These are phyloP conservation scores for Bufo gargarizans DNA, from an alignment of 2,113 vertebrate species.

Conservation along the genomic window DNA sequence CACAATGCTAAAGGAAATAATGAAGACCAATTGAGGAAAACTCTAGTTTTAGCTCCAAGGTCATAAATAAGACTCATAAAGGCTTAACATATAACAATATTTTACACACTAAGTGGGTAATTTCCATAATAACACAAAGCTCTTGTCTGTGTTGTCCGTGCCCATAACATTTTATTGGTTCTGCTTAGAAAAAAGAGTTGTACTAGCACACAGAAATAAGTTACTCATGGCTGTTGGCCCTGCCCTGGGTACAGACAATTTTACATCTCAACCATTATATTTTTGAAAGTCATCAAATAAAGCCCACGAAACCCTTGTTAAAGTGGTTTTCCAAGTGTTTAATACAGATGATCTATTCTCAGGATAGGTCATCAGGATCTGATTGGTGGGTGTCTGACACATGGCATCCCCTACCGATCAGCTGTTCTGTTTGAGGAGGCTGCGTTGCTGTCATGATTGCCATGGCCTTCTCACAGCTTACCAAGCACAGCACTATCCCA, in stretches of 20 bases:
- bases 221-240: background rate
- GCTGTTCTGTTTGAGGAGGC: too few relatives aligned
- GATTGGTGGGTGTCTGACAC: too few relatives aligned
- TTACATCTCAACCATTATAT: background rate
- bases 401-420: too few relatives aligned
- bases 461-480: too few relatives aligned
- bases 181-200: background rate
- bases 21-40: slow-evolving; percentile 18
- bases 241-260: background rate
- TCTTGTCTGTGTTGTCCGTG: background rate
- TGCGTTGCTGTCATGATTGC: too few relatives aligned
- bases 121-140: slow-evolving; percentile 3
- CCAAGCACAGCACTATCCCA: too few relatives aligned
- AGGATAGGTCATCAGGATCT: too few relatives aligned
- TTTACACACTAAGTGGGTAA: slow-evolving; percentile 9
- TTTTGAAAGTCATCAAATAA: background rate
- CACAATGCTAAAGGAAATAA: slow-evolving; percentile 12
- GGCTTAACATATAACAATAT: slow-evolving; percentile 13
- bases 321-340: too few relatives aligned
- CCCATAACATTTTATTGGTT: slow-evolving; percentile 7
- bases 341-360: too few relatives aligned
- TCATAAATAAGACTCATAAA: slow-evolving; percentile 24
- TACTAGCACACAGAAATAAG: background rate
- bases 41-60: background rate
- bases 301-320: background rate